Conservation (phyloP, 2,797 vertebrate genomes). For the Simalia tracyae region DNA sequence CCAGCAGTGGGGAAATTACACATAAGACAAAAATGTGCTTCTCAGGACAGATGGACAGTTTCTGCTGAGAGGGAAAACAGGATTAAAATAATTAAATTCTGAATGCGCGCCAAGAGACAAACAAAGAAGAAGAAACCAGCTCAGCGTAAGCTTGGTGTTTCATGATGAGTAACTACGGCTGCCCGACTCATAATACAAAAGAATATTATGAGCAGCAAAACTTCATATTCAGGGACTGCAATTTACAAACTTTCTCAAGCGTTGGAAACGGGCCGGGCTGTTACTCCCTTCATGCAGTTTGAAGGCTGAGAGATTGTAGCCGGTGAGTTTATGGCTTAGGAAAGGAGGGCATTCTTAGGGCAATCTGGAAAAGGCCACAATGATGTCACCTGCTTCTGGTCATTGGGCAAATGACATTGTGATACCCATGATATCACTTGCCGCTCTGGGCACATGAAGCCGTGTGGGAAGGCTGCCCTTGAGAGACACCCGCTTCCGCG, state of each 20-base stretch:
- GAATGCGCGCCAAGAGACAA: neutral
- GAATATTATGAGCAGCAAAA: neutral
- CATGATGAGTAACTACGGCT: no score
- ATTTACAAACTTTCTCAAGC: neutral
- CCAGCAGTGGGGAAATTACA: neutral
- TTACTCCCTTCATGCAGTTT: neutral
- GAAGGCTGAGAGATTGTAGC: neutral
- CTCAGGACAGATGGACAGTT: neutral
- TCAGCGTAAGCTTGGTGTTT: neutral
- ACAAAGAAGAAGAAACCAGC: neutral
- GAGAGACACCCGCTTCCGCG: neutral
- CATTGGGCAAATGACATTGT: neutral
- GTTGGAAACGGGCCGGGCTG: neutral
- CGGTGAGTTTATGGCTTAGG: neutral
- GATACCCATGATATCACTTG: neutral
- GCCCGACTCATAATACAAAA: neutral
- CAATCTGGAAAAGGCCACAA: neutral
- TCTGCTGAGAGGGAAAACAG: neutral
- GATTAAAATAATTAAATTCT: neutral
- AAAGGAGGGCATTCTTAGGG: neutral
- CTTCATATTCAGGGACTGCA: neutral
- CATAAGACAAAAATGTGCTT: neutral
- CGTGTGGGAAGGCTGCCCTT: neutral
- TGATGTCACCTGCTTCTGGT: neutral
- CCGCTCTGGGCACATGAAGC: neutral